Conservation (phyloP, 2,797 vertebrate genomes). For the Triplophysa yarkandensis region DNA sequence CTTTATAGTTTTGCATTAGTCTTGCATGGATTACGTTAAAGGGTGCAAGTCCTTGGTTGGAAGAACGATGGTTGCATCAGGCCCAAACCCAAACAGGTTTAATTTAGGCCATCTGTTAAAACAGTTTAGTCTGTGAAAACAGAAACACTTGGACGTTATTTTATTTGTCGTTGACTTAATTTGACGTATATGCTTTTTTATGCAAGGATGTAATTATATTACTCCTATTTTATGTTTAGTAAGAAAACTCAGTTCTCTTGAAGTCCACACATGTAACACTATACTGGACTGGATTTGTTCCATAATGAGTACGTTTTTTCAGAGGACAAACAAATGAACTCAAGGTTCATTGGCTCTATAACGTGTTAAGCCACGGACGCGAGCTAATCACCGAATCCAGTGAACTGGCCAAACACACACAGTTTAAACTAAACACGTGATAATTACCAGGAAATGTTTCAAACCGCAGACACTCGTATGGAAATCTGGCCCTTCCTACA, state of each 20-base stretch:
- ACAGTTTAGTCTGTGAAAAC: neutral
- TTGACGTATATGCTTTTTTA: neutral
- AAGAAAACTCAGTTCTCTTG: neutral
- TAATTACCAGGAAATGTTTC: constrained; percentile 33
- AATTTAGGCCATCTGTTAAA: neutral
- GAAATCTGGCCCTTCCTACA: constrained; percentile 21
- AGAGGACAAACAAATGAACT: constrained; percentile 31
- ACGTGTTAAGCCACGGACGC: neutral
- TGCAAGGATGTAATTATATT: neutral
- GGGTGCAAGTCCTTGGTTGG: constrained; percentile 13
- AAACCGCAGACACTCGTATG: neutral
- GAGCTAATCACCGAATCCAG: constrained; percentile 32
- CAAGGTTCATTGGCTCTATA: constrained; percentile 12
- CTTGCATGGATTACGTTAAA: constrained; percentile 29
- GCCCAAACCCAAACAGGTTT: neutral
- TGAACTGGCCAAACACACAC: constrained; percentile 5
- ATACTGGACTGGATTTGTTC: constrained; percentile 8
- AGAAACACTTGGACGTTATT: neutral
- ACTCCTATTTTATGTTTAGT: neutral
- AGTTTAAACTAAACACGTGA: constrained; percentile 35
- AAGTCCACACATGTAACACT: constrained; percentile 15
- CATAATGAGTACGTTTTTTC: constrained; percentile 30
- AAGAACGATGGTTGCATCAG: neutral
- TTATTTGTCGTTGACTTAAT: neutral
- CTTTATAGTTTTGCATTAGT: constrained; percentile 45